Evolutionary conservation across 2,888 invertebrate species (phyloP), one percentile per base, ranked within the genome.

Genomic region (Bombylius major): DNA sequence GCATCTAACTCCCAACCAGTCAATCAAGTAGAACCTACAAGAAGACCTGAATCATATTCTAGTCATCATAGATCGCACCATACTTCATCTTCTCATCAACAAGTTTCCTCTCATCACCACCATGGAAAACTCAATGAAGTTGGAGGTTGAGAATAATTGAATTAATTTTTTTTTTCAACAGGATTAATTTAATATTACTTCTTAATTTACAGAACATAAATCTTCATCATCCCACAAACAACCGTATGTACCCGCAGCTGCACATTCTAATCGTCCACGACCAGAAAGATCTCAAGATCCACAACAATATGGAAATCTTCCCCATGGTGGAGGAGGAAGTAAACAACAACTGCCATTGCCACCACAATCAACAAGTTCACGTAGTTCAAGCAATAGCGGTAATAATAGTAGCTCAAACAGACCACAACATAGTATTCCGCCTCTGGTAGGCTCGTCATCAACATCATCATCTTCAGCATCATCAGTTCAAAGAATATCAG

Each of bases 61-160:
- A 67, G 66, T 66, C 70, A 70, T 58, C 70, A 70, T 61, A 67
- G 72, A 58, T 62, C 65, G 48, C 71, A 70, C 57, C 71, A 68
- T 63, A 54, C 60, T 44, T 52, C 58, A 36, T 39, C 47, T 31
- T 49, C 48, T 8, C 53, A 51, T 46, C 67, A 65, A 51, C 65
- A 68, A 47, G 62, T 66, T 46, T 63, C 65, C 50, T 63, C 51
- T 60, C 52, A 64, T 65, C 62, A 64, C 65, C 73, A 67, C 65
- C 71, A 68, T 66, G 66, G 4, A 34, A 5, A 5, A n/a, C 12
- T 31, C 5, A 45, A 5, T 45, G 45, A 14, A 14, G 8, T n/a
- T 12, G 45, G 45, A 45, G 14, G 45, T 45, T 7, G 3, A 23
- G 23, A 39, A 39, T 39, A 1, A 39, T 45, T 45, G 45, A 14